phyloP scores from a whole-genome alignment of 2,797 vertebrate genomes.

The Macropus fuliginosus region DNA sequence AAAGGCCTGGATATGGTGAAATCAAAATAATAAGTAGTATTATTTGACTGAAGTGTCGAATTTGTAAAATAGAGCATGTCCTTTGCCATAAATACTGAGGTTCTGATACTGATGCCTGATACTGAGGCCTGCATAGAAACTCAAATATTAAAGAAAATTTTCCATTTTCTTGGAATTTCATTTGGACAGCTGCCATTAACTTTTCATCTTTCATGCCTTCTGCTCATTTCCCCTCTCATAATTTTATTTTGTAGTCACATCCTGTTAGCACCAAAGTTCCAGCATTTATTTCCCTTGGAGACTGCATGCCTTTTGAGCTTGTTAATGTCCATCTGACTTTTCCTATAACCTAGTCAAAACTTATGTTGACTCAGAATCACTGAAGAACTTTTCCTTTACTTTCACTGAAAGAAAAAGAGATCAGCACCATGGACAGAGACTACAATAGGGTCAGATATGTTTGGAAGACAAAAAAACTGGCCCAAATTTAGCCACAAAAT shows the following conservation, averaged over 20 bases:
- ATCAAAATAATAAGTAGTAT: not conserved
- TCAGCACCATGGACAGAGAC: conserved; percentile 88
- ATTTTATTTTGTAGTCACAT: conserved; percentile 37
- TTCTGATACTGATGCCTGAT: not conserved
- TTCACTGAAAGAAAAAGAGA: rapidly evolving
- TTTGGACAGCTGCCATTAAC: not conserved
- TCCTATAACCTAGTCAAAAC: not conserved
- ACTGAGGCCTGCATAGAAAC: not conserved
- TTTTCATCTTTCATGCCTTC: not conserved
- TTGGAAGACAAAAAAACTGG: conserved; percentile 32
- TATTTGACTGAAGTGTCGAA: not conserved
- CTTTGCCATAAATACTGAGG: not conserved
- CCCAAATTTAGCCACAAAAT: not conserved
- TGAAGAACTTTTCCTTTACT: conserved; percentile 23
- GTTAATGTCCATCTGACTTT: not conserved
- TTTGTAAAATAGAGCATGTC: not conserved
- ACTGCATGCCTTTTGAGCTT: not conserved
- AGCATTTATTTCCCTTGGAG: conserved; percentile 6
- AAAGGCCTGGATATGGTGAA: not conserved
- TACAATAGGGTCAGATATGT: rapidly evolving
- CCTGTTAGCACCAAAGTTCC: conserved; percentile 33
- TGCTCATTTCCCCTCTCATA: not conserved
- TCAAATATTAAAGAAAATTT: not conserved
- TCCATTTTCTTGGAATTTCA: conserved; percentile 3
- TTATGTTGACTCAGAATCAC: conserved; percentile 4